Evolutionary conservation across 2,113 vertebrate species (phyloP).

Genomic region (Phocoena phocoena): DNA sequence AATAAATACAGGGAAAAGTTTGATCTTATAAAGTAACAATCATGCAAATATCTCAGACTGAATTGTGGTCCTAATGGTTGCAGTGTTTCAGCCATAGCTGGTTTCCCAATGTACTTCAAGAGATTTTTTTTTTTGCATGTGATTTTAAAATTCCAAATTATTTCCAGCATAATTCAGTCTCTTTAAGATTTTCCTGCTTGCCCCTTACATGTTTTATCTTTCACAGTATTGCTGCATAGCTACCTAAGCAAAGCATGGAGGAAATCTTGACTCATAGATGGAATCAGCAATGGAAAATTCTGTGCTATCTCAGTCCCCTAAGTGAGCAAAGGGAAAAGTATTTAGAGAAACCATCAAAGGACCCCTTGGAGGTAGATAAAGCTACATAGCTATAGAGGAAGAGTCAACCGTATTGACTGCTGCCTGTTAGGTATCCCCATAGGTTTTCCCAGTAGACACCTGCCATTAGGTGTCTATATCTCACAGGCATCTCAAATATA

Average conservation of each 20-base stretch:
- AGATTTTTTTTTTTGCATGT: neutral
- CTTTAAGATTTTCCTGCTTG: neutral
- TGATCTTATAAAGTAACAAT: neutral
- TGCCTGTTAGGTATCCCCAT: neutral
- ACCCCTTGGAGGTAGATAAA: neutral
- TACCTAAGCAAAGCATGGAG: neutral
- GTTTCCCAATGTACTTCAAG: neutral
- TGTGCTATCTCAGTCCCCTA: neutral
- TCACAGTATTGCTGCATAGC: neutral
- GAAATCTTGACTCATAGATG: neutral
- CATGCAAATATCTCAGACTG: neutral
- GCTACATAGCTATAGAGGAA: neutral
- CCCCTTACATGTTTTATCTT: neutral
- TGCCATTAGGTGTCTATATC: neutral
- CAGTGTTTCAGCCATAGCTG: neutral
- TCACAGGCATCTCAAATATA: neutral
- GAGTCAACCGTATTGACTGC: neutral
- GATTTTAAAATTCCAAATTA: neutral
- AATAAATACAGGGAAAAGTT: neutral
- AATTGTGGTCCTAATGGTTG: neutral
- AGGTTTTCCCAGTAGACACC: no score
- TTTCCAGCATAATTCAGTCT: neutral
- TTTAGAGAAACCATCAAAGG: neutral
- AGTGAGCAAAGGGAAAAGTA: neutral
- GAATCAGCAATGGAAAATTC: neutral